Conservation (phyloP, 30 jellyfish, hydroid and myxozoan species). For the Sanderia malayensis region DNA sequence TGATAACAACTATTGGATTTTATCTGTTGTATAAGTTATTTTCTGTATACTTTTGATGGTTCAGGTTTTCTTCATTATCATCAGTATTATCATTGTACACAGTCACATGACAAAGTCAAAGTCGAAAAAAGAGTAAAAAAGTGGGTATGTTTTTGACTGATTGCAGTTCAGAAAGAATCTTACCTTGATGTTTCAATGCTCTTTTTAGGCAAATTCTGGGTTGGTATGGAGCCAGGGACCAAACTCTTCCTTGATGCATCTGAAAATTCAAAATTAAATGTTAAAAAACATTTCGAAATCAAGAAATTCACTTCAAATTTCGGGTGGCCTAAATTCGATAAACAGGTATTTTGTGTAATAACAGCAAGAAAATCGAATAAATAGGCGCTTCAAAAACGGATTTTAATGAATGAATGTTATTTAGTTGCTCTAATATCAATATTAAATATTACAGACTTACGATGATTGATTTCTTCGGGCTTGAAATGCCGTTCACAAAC, state of each 20-base stretch:
- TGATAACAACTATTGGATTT: no score
- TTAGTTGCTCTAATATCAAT: not conserved
- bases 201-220: constrained; percentile 40
- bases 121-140: no score
- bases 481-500: constrained; percentile 52
- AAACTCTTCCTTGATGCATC: constrained; percentile 43
- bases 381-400: not conserved
- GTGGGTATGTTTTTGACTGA: no score
- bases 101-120: no score
- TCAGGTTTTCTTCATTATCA: no score
- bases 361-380: not conserved
- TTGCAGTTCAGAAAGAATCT: not conserved
- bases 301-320: not conserved
- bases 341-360: not conserved
- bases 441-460: constrained; percentile 21
- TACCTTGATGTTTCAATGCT: constrained; percentile 30
- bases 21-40: no score
- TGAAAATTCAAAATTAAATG: not conserved
- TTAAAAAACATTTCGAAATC: not conserved
- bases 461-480: constrained; percentile 42
- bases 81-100: no score
- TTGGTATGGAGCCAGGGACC: constrained; percentile 59
- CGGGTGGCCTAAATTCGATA: not conserved
- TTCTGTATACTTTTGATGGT: no score
- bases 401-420: not conserved